Evolutionary conservation across 1,140 invertebrate genomes (phyloP), one percentile per base, ranked within the genome.

Genomic region (Zaprionus inermis): DNA sequence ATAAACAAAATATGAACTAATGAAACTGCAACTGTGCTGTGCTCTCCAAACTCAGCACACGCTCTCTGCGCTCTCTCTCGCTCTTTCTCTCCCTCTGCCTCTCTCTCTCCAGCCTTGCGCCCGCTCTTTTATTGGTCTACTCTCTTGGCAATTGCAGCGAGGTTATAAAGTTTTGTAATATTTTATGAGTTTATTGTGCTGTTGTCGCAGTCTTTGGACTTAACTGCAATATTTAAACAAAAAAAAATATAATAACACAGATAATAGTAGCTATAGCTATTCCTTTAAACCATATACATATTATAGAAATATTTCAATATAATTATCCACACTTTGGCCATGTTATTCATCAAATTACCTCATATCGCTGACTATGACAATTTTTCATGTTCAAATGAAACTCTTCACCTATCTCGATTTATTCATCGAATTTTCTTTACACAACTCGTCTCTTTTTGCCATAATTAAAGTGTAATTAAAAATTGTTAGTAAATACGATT

Each of bases 121-220:
- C 57, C 51, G 46, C 22, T 72, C 16, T 63, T 46, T 49, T 61
- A 24, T 67, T 67, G 34, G 34, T 14, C 56, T 34, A 18, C 75
- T 73, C 69, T 69, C 74, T 58, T 38, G 69, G 61, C 74, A 81
- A 70, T 78, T 74, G 69, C 74, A 73, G 57, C 79, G 79, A 81
- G 79, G 79, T 78, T 81, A 81, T 65, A 55, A 36, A 55, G 57
- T 81, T 77, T 81, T 81, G 79, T 64, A 81, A 81, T 74, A 79
- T 52, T 69, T 78, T 56, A 78, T 81, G 65, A 52, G 75, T 74
- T 77, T 77, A 52, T 74, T 69, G 74, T 64, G 79, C 65, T 69
- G 65, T 56, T 69, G 65, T 56, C 36, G 51, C 46, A 22, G 61
- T 72, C 44, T 70, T 60, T 65, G 16, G 61, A 67, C 58, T 56